These are phyloP conservation scores for Strigamia transsilvanica DNA, from an alignment of 2,888 invertebrate species.

Conservation along the genomic window DNA sequence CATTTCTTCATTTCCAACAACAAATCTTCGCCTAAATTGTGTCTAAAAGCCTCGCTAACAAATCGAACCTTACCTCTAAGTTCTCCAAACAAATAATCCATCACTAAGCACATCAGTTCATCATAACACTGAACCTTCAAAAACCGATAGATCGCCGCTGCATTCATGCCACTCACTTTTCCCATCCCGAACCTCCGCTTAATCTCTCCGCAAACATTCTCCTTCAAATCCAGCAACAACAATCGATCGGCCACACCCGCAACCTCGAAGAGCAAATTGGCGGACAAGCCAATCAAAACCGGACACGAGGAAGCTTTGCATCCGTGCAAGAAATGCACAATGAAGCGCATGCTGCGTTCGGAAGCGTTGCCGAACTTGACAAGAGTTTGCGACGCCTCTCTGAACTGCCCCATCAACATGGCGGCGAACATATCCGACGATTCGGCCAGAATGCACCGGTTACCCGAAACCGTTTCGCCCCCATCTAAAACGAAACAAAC, in stretches of 20 bases:
- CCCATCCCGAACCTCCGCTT: neutral
- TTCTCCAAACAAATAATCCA: neutral
- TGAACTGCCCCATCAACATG: neutral
- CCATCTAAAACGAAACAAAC: conserved; percentile 25
- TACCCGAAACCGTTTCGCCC: neutral
- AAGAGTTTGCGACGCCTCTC: too few relatives aligned
- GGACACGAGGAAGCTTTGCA: neutral
- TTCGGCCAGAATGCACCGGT: neutral
- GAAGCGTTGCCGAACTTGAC: neutral
- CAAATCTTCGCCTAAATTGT: too few relatives aligned
- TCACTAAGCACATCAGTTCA: neutral
- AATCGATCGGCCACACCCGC: neutral
- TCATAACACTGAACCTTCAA: neutral
- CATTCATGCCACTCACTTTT: neutral
- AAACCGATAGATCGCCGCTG: neutral
- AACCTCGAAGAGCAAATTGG: neutral
- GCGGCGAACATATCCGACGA: neutral
- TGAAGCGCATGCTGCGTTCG: neutral
- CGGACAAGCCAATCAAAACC: neutral
- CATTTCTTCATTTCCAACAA: too few relatives aligned
- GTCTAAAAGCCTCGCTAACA: too few relatives aligned
- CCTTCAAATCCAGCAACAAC: neutral
- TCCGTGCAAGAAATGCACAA: neutral
- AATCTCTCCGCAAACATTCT: too few relatives aligned
- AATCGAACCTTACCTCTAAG: too few relatives aligned